phyloP scores from a whole-genome alignment of 2,888 invertebrate genomes.

The Euphydryas editha region DNA sequence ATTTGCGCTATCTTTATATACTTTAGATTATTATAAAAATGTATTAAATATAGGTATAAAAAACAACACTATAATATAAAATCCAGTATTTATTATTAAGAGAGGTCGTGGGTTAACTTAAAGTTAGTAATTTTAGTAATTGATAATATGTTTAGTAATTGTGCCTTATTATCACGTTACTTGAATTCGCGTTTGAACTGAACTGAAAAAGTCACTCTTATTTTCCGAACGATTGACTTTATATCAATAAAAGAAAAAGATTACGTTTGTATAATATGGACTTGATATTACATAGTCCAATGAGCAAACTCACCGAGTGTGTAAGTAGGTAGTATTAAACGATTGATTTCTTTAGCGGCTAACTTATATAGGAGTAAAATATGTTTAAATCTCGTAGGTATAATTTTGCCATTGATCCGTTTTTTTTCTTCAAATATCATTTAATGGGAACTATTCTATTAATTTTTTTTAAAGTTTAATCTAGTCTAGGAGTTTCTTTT shows the following conservation, averaged over 20 bases:
- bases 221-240: constrained; percentile 60
- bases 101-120: constrained; percentile 1
- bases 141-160: not conserved
- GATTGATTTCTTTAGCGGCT: not conserved
- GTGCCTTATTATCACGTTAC: not conserved
- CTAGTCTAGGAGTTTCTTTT: too few species aligned
- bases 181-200: not conserved
- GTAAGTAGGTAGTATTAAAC: constrained; percentile 46
- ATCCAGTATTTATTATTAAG: not conserved
- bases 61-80: not conserved
- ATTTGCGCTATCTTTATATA: not conserved
- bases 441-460: too few species aligned
- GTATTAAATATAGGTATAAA: not conserved
- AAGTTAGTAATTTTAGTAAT: not conserved
- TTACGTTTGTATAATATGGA: constrained; percentile 50
- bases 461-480: too few species aligned
- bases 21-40: not conserved
- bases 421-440: too few species aligned
- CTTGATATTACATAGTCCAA: constrained; percentile 50
- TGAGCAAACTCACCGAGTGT: constrained; percentile 52
- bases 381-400: too few species aligned
- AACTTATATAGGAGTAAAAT: not conserved
- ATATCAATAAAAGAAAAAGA: constrained; percentile 47
- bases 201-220: constrained; percentile 33
- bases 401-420: too few species aligned